Base-by-base conservation (phyloP, 2,797 vertebrate species). In the Protonibea diacanthus region DNA sequence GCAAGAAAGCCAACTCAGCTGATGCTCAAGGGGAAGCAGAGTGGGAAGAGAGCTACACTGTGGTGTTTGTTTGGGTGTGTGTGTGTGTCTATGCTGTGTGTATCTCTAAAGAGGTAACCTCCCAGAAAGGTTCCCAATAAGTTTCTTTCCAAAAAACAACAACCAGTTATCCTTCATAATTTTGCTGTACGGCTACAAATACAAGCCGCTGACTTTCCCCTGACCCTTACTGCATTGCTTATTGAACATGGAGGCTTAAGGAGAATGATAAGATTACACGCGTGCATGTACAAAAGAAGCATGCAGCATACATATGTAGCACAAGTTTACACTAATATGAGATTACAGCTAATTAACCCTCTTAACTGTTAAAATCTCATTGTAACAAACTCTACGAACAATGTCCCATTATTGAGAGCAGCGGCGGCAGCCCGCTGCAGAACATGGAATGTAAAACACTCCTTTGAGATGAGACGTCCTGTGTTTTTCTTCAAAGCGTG, bases 401-500 rank as follows among this genome's bases (percentile, higher is more conserved):
- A 62, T 72, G 73, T 71, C 48, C 51, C 57, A 38, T 75, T 81
- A 61, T 85, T 77, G 45, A 21, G 80, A 59, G 59, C 25, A 11
- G 76, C 18, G 61, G 64, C 81, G 4, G 56, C 61, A 56, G 78
- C 61, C 68, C 29, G 72, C 71, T 81, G 71, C 53, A 64, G 29
- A 75, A 82, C 77, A 69, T 71, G 86, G 83, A 88, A 88, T 86
- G 76, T 80, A 80, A 89, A 85, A 81, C 78, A 74, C 74, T 84
- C 60, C 66, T 78, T 72, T 78, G 78, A 86, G 72, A 86, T 72
- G 86, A 84, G 81, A 77, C 60, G 47, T 82, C 64, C 64, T 83
- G 83, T 85, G 81, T 88, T 85, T 82, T 88, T 79, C 86, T 89
- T 88, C 83, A 86, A 88, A 88, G 89, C 44, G 45, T 72, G 75